Percentiles rank a stretch among this genome's conserved stretches.
Evolutionary conservation across 1,140 invertebrate genomes (phyloP).

Genomic region (Camponotus vicinus): DNA sequence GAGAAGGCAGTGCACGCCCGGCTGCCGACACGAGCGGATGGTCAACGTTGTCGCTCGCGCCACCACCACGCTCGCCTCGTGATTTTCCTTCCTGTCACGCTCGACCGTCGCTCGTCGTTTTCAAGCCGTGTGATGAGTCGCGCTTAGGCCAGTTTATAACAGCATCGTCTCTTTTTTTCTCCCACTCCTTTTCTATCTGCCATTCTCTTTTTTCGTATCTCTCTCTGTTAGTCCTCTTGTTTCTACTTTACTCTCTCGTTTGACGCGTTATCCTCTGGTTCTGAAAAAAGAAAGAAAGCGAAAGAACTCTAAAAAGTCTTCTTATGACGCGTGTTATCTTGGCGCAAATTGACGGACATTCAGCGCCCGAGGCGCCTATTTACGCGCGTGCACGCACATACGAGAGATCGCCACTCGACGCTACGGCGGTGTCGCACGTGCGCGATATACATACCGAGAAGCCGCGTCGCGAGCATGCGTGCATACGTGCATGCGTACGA

Average conservation of each 20-base stretch:
- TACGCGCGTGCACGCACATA: slow-evolving; percentile 29
- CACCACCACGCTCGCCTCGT: slow-evolving; percentile 70
- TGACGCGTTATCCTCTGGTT: slow-evolving; percentile 16
- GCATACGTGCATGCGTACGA: too few species aligned
- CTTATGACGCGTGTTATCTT: neutral
- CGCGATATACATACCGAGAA: slow-evolving; percentile 1
- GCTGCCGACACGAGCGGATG: slow-evolving; percentile 85
- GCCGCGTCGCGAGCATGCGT: neutral
- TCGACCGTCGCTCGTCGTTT: slow-evolving; percentile 58
- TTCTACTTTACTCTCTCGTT: neutral
- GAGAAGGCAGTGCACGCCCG: slow-evolving; percentile 84
- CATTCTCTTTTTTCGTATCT: slow-evolving; percentile 29
- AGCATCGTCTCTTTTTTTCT: neutral
- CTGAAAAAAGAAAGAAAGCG: slow-evolving; percentile 17
- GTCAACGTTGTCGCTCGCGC: slow-evolving; percentile 78
- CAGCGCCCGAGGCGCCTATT: neutral
- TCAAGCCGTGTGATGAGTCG: slow-evolving; percentile 67
- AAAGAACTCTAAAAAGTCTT: neutral
- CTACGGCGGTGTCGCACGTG: slow-evolving; percentile 21
- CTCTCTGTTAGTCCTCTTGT: neutral
- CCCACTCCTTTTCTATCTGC: neutral
- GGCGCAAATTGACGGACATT: neutral
- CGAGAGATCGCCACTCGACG: neutral
- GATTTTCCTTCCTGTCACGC: slow-evolving; percentile 74
- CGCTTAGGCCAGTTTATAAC: slow-evolving; percentile 49